Base-by-base conservation (phyloP, 1,140 invertebrate genomes). In the Polyergus mexicanus region DNA sequence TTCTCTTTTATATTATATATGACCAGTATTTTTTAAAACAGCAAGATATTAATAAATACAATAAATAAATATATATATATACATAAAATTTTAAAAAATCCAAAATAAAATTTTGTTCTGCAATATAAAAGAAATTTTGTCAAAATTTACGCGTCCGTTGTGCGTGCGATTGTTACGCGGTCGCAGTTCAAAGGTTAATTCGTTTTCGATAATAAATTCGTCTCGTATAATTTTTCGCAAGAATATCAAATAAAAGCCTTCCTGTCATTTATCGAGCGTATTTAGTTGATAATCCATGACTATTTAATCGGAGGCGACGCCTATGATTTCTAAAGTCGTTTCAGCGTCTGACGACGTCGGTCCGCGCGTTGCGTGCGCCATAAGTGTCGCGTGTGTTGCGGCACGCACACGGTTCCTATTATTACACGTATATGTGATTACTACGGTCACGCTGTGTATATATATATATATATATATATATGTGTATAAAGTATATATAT, bases 321-420 rank as follows among this genome's bases (percentile, higher is more conserved):
- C 78, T 62, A 83, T 74, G 78, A 74, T 25, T 7, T 3, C 25
- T 38, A 35, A 58, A 80, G 65, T 32, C 13, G 63, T 54, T 41
- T 19, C 13, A 69, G 22, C 28, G 60, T 28, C 11, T 44, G 19
- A 7, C 32, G 11, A 16, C 4, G 35, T 19, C 41, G 10, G 0
- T 10, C 11, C 35, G 71, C 19, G 22, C 10, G 19, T 22, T 11
- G n/a, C 13, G 62, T 54, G 13, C 8, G 47, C n/a, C 3, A 6
- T 32, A 7, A 1, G 35, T 1, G 35, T 32, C 13, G 51, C 22
- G 11, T 19, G 22, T 28, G 8, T 13, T 7, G 41, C 44, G 32
- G 13, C 7, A 68, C 16, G 44, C 47, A 54, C 22, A 19, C 38
- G 22, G 8, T 16, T 19, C 19, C 35, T 32, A 19, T 22, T 44